Evolutionary conservation across 1,140 invertebrate genomes (phyloP).

Genomic region (Drosophila dunni): DNA sequence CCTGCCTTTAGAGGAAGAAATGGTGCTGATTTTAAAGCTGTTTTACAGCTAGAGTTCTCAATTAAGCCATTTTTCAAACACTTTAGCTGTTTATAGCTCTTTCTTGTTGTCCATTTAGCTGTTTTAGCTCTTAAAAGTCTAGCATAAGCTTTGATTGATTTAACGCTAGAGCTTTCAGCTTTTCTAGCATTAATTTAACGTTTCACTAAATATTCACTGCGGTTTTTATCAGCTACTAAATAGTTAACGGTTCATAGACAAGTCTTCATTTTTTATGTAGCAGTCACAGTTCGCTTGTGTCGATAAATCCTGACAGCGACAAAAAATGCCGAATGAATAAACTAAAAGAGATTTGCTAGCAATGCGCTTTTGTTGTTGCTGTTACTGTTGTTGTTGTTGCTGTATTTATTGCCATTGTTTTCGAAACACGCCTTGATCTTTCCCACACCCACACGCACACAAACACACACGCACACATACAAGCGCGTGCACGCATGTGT

Average conservation of each 20-base stretch:
- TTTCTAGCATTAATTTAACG: not conserved
- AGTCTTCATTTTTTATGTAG: not conserved
- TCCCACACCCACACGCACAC: conserved; percentile 67
- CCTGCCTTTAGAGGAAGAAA: not conserved
- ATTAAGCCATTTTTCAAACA: too few species aligned
- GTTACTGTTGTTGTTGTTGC: conserved; percentile 47
- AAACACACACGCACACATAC: conserved; percentile 14
- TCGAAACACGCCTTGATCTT: conserved; percentile 75
- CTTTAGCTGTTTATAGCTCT: too few species aligned
- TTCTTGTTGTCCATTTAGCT: too few species aligned
- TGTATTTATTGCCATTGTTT: conserved; percentile 55
- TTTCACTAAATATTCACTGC: not conserved
- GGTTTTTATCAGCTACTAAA: not conserved
- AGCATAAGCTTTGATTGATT: too few species aligned
- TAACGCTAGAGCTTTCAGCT: not conserved
- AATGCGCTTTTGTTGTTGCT: conserved; percentile 51
- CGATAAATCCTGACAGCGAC: conserved; percentile 15
- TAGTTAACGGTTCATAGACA: conserved; percentile 6
- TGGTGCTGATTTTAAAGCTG: too few species aligned
- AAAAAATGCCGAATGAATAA: conserved; percentile 19
- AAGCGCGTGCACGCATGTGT: not conserved
- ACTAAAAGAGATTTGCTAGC: conserved; percentile 48
- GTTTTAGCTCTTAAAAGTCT: too few species aligned
- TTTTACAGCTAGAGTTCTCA: too few species aligned
- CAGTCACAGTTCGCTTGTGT: conserved; percentile 1